phyloP scores from a whole-genome alignment of 2,113 vertebrate species.

The Setophaga coronata region DNA sequence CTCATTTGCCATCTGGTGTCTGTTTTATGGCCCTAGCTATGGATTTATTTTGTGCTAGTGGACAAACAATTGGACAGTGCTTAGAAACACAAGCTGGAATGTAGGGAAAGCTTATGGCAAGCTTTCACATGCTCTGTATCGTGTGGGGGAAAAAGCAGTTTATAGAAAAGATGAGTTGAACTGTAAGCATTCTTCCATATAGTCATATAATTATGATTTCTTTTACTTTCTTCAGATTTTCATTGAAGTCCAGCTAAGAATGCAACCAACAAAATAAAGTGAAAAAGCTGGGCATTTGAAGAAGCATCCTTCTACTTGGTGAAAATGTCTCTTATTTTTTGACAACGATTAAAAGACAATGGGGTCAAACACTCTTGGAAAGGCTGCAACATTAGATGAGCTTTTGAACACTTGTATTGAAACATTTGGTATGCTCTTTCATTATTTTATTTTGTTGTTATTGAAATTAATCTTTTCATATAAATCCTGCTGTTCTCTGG shows the following conservation, averaged over 20 bases:
- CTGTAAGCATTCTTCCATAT: neutral
- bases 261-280: conserved; percentile 9
- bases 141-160: neutral
- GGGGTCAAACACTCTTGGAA: conserved; percentile 89
- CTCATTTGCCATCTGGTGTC: conserved; percentile 36
- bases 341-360: conserved; percentile 78
- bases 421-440: conserved; percentile 83
- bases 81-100: neutral
- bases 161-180: neutral
- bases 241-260: conserved; percentile 38
- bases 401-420: conserved; percentile 88
- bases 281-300: conserved; percentile 23
- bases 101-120: neutral
- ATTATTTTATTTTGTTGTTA: neutral
- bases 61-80: conserved; percentile 6
- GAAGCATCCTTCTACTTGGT: conserved; percentile 42
- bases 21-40: neutral
- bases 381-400: conserved; percentile 88
- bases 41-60: neutral
- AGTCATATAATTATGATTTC: neutral
- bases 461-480: neutral
- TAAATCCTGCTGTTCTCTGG: neutral
- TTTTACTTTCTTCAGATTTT: conserved; percentile 56
- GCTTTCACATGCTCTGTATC: neutral
- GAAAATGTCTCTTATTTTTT: conserved; percentile 74